phyloP scores from a whole-genome alignment of 2,113 vertebrate genomes.

The Uria lomvia region DNA sequence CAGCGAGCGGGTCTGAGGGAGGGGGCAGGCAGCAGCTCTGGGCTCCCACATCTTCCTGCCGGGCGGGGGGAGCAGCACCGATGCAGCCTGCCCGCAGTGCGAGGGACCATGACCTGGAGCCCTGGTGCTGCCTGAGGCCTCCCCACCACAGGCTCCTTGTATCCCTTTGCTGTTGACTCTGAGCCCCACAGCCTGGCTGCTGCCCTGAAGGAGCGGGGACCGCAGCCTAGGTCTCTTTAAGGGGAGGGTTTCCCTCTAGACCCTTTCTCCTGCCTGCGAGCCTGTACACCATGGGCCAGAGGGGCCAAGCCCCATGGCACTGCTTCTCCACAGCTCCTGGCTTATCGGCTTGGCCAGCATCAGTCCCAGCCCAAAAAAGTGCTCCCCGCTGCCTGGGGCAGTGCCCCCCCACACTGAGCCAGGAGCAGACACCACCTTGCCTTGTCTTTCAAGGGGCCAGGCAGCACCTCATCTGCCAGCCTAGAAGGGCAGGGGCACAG shows the following conservation, averaged over 20 bases:
- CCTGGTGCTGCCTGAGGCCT: not conserved
- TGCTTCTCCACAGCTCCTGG: not conserved
- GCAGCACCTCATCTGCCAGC: not conserved
- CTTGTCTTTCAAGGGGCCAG: not conserved
- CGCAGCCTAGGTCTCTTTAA: not conserved
- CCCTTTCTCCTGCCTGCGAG: not conserved
- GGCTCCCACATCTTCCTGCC: constrained; percentile 6
- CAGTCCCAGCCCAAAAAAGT: not conserved
- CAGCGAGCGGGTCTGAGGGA: constrained; percentile 17
- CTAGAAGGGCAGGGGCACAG: not conserved
- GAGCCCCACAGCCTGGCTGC: not conserved
- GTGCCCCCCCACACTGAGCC: not conserved
- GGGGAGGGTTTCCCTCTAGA: not conserved
- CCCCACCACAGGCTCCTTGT: too few relatives aligned
- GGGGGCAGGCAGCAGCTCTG: not conserved
- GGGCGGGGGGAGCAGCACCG: rapidly evolving
- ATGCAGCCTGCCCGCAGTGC: not conserved
- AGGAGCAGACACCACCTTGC: not conserved
- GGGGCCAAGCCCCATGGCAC: not conserved
- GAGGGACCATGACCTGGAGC: rapidly evolving
- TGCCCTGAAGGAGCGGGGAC: not conserved
- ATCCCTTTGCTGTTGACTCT: not conserved
- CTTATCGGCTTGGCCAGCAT: not conserved
- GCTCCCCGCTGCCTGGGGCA: not conserved
- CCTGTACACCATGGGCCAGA: rapidly evolving